Evolutionary conservation across 2,113 vertebrate genomes (phyloP).

Genomic region (cat (Felis catus)): DNA sequence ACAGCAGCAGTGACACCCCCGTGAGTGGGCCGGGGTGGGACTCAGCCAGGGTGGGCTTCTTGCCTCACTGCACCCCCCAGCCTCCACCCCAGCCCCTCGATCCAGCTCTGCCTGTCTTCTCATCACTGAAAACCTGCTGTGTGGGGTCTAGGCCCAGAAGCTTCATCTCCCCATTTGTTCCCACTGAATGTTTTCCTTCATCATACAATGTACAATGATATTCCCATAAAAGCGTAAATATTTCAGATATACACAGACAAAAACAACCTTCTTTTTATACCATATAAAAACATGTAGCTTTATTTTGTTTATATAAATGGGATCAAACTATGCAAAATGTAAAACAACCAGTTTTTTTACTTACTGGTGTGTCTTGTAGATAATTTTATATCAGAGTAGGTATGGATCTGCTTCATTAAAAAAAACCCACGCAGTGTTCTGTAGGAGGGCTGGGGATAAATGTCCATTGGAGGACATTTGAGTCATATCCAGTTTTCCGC

Average conservation of each 20-base stretch:
- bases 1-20: slow-evolving; percentile 91
- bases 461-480: not conserved
- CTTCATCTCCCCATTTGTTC: not conserved
- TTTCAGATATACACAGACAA: not conserved
- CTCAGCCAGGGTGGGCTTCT: not conserved
- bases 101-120: not conserved
- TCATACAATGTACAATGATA: not conserved
- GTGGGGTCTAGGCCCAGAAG: not conserved
- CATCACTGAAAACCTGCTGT: not conserved
- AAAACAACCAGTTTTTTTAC: not conserved
- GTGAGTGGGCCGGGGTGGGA: slow-evolving; percentile 83
- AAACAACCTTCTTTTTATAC: not conserved
- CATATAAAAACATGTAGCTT: not conserved
- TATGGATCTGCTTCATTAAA: not conserved
- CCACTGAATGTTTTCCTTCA: not conserved
- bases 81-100: too few species aligned
- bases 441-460: not conserved
- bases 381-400: not conserved
- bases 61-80: too few species aligned
- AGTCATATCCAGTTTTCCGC: not conserved
- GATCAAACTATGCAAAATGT: not conserved
- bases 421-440: not conserved
- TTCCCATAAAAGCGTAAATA: not conserved
- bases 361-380: not conserved
- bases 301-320: not conserved